phyloP scores from a whole-genome alignment of 2,888 invertebrate genomes.

The Spicauda simplicius region DNA sequence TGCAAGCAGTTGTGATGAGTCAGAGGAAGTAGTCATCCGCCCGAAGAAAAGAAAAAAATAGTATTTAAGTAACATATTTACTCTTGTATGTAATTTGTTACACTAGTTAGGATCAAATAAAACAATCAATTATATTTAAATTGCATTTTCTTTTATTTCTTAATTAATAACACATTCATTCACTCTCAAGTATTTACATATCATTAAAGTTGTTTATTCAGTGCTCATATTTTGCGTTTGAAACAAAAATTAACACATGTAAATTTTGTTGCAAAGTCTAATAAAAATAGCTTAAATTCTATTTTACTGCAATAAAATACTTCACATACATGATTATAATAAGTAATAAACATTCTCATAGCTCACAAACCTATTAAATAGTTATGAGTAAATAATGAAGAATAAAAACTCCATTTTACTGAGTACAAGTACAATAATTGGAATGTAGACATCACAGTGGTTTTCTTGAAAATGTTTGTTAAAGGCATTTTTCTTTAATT shows the following conservation, averaged over 20 bases:
- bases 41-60: constrained; percentile 56
- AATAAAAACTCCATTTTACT: background rate
- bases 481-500: background rate
- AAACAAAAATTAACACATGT: too few species aligned
- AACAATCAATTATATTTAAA: constrained; percentile 23
- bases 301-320: background rate
- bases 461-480: constrained; percentile 23
- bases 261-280: too few species aligned
- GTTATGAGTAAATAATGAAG: background rate
- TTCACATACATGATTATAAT: background rate
- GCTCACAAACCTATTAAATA: constrained; percentile 5
- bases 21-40: constrained; percentile 49
- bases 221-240: too few species aligned
- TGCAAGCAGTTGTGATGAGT: constrained; percentile 51
- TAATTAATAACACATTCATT: constrained; percentile 24
- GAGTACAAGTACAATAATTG: constrained; percentile 3
- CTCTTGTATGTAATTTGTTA: background rate
- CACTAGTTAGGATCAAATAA: constrained; percentile 16
- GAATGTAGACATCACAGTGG: constrained; percentile 37
- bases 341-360: background rate
- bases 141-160: constrained; percentile 35
- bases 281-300: background rate
- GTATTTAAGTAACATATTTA: background rate
- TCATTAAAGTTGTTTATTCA: background rate
- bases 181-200: constrained; percentile 34